phyloP scores from a whole-genome alignment of 1,140 invertebrate species.

The Batillaria attramentaria region DNA sequence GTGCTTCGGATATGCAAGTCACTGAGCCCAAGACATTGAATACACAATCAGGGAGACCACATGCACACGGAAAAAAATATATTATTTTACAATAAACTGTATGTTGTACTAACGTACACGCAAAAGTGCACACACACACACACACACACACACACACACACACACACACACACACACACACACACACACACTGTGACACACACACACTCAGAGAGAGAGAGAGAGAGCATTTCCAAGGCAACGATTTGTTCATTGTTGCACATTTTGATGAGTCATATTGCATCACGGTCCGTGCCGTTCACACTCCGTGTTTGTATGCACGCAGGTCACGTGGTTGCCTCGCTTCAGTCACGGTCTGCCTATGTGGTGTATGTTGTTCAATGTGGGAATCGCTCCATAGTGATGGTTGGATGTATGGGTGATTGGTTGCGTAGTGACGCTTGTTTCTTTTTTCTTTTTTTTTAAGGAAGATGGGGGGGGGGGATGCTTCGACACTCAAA shows the following conservation, averaged over 20 bases:
- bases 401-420: too few relatives aligned
- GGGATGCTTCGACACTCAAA: too few relatives aligned
- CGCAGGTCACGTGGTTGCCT: too few relatives aligned
- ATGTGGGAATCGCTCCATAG: too few relatives aligned
- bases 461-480: too few relatives aligned
- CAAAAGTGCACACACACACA: neutral
- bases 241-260: neutral
- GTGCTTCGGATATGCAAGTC: neutral
- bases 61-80: neutral
- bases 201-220: neutral
- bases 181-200: neutral
- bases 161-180: constrained; percentile 5
- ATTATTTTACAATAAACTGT: neutral
- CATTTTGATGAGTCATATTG: neutral
- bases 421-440: too few relatives aligned
- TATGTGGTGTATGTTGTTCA: too few relatives aligned
- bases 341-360: neutral
- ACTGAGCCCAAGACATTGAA: neutral
- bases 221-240: neutral
- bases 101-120: neutral
- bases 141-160: constrained; percentile 5
- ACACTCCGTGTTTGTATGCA: neutral
- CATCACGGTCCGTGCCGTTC: neutral
- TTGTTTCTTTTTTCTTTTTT: too few relatives aligned
- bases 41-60: neutral